A percentile compares a stretch with the other conserved stretches of the same genome.
Evolutionary conservation across 2,797 vertebrate genomes (phyloP).

Genomic region (Ctenopoma kingsleyae): DNA sequence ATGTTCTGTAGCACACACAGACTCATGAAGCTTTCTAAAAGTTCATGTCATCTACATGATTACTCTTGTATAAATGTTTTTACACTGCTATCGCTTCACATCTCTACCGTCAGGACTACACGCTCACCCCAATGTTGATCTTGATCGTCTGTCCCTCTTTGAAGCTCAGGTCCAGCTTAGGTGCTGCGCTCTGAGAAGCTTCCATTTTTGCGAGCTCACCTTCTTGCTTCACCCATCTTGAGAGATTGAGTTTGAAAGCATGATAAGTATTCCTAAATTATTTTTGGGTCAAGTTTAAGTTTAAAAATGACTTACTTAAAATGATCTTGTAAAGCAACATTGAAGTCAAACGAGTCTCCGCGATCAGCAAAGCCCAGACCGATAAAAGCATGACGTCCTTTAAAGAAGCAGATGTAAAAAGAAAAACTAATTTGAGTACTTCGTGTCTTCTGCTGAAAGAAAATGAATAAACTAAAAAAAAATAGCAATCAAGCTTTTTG

Average conservation of each 20-base stretch:
- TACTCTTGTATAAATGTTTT: neutral
- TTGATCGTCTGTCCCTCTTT: conserved; percentile 99
- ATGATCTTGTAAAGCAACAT: conserved; percentile 96
- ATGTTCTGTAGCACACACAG: conserved; percentile 84
- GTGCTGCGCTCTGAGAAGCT: conserved; percentile 83
- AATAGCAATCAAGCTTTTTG: too few relatives aligned
- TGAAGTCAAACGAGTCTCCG: conserved; percentile 99
- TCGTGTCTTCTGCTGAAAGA: neutral
- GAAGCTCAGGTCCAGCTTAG: conserved; percentile 95
- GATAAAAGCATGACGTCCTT: conserved; percentile 95
- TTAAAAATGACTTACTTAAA: conserved; percentile 92
- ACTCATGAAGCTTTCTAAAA: neutral
- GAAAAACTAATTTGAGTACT: neutral
- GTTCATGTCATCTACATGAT: neutral
- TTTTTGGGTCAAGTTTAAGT: neutral
- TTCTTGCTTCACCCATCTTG: conserved; percentile 97
- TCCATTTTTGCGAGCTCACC: conserved; percentile 91
- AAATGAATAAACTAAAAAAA: neutral
- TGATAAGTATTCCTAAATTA: neutral
- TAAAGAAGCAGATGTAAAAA: neutral
- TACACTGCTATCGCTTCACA: neutral
- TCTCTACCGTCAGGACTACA: neutral
- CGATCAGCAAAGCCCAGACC: conserved; percentile 95
- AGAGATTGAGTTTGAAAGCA: conserved; percentile 19
- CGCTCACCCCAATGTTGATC: conserved; percentile 93